A percentile compares a stretch with the other conserved stretches of the same genome.
Evolutionary conservation across 2,888 invertebrate species (phyloP).

Genomic region (Pyrgus malvae): DNA sequence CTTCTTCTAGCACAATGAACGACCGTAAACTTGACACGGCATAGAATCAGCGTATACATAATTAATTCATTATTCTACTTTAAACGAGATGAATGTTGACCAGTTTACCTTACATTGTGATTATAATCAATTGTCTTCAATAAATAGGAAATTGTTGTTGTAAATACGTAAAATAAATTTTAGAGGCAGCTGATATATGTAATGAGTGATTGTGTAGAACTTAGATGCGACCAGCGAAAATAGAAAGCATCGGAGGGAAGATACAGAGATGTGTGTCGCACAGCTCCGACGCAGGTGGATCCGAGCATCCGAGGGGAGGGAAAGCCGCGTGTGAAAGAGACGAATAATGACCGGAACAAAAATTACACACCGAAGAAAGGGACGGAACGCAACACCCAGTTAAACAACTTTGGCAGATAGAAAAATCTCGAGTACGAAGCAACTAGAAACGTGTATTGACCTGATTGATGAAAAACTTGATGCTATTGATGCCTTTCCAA

Average conservation of each 20-base stretch:
- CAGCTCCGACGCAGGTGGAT: conserved; percentile 68
- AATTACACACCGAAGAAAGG: conserved; percentile 59
- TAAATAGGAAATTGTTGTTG: background rate
- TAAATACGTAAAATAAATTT: no score
- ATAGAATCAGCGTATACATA: conserved; percentile 28
- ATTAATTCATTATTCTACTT: conserved; percentile 27
- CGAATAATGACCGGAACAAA: conserved; percentile 52
- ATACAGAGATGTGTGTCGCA: conserved; percentile 71
- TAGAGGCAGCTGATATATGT: no score
- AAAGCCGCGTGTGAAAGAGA: conserved; percentile 53
- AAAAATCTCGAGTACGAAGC: conserved; percentile 65
- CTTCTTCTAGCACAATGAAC: conserved; percentile 43
- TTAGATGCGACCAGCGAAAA: conserved; percentile 69
- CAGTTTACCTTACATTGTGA: background rate
- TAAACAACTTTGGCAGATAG: conserved; percentile 60
- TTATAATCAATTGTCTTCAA: background rate
- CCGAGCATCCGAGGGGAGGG: conserved; percentile 52
- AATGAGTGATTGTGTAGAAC: conserved; percentile 39
- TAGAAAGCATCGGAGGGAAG: conserved; percentile 79
- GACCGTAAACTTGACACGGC: conserved; percentile 55
- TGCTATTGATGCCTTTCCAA: conserved; percentile 43
- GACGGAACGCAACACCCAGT: conserved; percentile 57
- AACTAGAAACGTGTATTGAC: conserved; percentile 60
- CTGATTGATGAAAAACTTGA: conserved; percentile 47
- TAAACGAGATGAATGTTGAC: conserved; percentile 11